These are phyloP conservation scores for Tipula lateralis DNA, from an alignment of 2,888 invertebrate genomes.

Conservation along the genomic window DNA sequence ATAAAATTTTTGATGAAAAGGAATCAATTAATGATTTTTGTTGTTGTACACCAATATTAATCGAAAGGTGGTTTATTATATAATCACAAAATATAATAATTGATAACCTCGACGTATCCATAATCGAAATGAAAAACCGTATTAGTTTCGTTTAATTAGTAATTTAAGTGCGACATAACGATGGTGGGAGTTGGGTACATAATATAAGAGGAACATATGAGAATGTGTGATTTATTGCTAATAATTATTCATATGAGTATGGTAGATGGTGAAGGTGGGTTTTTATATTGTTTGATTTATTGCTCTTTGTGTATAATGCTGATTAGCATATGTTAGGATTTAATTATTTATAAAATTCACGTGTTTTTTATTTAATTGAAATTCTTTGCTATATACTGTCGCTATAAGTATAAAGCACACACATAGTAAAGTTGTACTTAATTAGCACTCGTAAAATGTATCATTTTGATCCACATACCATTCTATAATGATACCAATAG, in stretches of 20 bases:
- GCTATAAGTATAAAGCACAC: too few relatives aligned
- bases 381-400: too few relatives aligned
- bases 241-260: too few relatives aligned
- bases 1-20: background rate
- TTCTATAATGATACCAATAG: background rate
- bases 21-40: background rate
- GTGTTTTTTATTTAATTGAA: too few relatives aligned
- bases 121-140: background rate
- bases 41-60: background rate
- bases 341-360: background rate
- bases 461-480: too few relatives aligned
- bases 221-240: background rate
- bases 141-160: background rate
- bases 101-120: background rate
- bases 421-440: too few relatives aligned
- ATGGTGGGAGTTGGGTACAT: too few relatives aligned
- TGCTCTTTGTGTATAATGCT: background rate
- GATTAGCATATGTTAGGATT: background rate
- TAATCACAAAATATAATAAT: background rate
- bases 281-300: background rate
- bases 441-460: too few relatives aligned
- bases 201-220: background rate
- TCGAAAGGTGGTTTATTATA: background rate
- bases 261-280: background rate
- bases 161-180: background rate